Evolutionary conservation across 2,888 invertebrate genomes (phyloP).

Genomic region (Odontomyia ornata): DNA sequence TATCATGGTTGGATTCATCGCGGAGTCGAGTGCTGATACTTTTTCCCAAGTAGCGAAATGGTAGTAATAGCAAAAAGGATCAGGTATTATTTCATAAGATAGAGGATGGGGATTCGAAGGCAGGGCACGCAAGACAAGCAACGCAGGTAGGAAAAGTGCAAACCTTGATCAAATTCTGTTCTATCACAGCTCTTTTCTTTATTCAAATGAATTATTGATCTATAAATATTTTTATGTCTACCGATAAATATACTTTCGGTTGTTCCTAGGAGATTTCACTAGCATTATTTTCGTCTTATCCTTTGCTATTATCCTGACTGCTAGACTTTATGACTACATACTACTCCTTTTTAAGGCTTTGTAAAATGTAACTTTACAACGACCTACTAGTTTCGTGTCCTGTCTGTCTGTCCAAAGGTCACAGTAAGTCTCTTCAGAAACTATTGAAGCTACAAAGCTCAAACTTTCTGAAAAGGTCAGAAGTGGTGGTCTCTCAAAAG

Average conservation of each 20-base stretch:
- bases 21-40: neutral
- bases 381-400: too few species aligned
- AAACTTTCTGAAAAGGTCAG: too few species aligned
- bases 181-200: slow-evolving; percentile 39
- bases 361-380: too few species aligned
- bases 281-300: neutral
- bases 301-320: neutral
- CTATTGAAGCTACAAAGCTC: too few species aligned
- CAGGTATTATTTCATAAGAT: neutral
- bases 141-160: neutral
- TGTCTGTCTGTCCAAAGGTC: too few species aligned
- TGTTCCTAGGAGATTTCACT: slow-evolving; percentile 26
- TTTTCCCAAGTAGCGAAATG: neutral
- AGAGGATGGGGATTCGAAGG: neutral
- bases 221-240: slow-evolving; percentile 47
- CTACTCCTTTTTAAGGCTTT: neutral
- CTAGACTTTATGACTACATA: neutral
- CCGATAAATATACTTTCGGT: slow-evolving; percentile 34
- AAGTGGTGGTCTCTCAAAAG: too few species aligned
- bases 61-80: slow-evolving; percentile 9
- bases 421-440: too few species aligned
- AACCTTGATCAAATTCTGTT: neutral
- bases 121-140: neutral
- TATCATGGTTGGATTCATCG: neutral
- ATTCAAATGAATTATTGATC: slow-evolving; percentile 48